Evolutionary conservation across 2,113 vertebrate species (phyloP), one percentile per base, ranked within the genome.

Genomic region (Lonchura striata): DNA sequence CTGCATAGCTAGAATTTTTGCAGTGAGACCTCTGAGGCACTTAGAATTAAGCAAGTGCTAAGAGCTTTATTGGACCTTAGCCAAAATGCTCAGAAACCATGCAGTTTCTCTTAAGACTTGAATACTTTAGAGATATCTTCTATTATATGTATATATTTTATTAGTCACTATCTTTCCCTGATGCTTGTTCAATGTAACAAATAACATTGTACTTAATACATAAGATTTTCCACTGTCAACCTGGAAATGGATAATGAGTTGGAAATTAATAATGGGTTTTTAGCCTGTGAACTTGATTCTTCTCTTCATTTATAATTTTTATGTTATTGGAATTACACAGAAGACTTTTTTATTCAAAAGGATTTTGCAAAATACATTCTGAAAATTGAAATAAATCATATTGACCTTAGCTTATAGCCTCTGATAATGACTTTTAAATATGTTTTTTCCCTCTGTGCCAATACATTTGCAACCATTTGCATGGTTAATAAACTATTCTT

Each of bases 21-120:
- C 66, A 66, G 15, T 85, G 50, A 87, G 63, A 85, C 24, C 33
- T 74, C 71, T 91, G 47, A 82, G 30, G 31, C 50, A 9, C 39
- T 88, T 91, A 91, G 95, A 85, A 87, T 44, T 87, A 74, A 93
- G 59, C 46, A 95, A 82, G 63, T 66, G 82, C 46, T 96, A 92
- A 95, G 70, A 90, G 84, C 74, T 91, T 90, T 82, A 50, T 35
- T 90, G 82, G 70, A 76, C 75, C 25, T 15, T 27, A 80, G 63
- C 70, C 84, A 96, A 85, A 92, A 92, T 59, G 20, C 4, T 82
- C 66, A 91, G 53, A 84, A 89, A 72, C 28, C 37, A 76, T 64
- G 25, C 22, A 79, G 44, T 71, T 94, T 72, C 69, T 81, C 47
- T 66, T 59, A 78, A 63, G 18, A 15, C 10, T 86, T 31, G 64